Conservation (phyloP, 2,888 invertebrate species). For the Caenorhabditis sinica region DNA sequence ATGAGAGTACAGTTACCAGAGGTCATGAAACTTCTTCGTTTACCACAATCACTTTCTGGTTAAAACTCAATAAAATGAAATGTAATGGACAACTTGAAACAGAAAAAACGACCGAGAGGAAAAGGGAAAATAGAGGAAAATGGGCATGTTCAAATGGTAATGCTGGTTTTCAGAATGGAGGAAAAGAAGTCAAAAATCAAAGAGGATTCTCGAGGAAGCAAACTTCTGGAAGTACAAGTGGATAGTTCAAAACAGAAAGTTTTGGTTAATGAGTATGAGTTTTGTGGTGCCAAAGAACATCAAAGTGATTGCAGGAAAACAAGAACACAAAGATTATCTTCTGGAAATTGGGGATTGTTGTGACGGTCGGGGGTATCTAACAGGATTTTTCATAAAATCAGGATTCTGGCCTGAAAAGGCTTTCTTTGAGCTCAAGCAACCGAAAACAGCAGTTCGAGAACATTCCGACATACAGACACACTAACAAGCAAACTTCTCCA, state of each 20-base stretch:
- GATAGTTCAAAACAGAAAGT: conserved; percentile 10
- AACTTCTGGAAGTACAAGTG: background rate
- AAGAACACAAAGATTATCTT: too few species aligned
- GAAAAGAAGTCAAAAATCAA: conserved; percentile 14
- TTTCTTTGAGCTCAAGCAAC: too few species aligned
- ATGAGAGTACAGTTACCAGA: conserved; percentile 17
- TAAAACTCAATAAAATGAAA: conserved; percentile 36
- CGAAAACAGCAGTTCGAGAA: too few species aligned
- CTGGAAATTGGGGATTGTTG: too few species aligned
- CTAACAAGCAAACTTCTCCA: too few species aligned
- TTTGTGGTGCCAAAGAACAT: background rate
- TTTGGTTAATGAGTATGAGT: background rate
- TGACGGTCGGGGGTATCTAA: too few species aligned
- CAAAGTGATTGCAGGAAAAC: too few species aligned
- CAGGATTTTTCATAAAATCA: too few species aligned
- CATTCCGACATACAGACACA: too few species aligned
- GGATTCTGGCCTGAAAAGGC: too few species aligned
- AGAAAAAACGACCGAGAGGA: background rate
- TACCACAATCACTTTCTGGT: conserved; percentile 19
- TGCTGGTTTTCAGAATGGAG: background rate
- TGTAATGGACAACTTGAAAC: conserved; percentile 32
- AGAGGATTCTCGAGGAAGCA: background rate
- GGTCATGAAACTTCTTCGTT: conserved; percentile 2
- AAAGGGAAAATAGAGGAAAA: background rate
- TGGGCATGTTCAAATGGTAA: conserved; percentile 16